Conservation (phyloP, 2,113 vertebrate species). For the Upupa epops region DNA sequence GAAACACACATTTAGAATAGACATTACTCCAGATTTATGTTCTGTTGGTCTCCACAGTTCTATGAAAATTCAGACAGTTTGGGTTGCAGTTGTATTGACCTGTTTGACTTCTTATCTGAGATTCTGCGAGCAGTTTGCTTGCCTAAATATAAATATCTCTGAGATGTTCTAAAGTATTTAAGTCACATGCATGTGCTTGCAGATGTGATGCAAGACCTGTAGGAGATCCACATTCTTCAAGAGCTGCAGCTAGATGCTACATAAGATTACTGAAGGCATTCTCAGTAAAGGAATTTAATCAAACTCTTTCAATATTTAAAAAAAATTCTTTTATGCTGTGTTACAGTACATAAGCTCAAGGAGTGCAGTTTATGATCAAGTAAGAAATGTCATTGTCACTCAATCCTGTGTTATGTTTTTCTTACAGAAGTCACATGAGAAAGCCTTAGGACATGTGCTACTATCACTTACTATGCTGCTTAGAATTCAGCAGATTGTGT, state of each 20-base stretch:
- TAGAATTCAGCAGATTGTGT: not conserved
- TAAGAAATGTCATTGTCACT: not conserved
- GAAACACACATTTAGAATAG: not conserved
- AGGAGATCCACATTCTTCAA: not conserved
- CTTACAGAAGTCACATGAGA: not conserved
- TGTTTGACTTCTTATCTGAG: not conserved
- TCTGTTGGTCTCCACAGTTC: not conserved
- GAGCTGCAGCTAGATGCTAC: not conserved
- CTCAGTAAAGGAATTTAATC: not conserved
- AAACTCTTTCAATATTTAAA: not conserved
- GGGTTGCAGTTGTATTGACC: not conserved
- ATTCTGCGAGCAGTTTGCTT: not conserved
- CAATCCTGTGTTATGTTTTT: not conserved
- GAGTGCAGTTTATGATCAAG: not conserved
- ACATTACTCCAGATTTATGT: not conserved
- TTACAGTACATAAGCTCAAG: not conserved
- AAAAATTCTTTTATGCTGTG: not conserved
- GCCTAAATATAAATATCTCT: not conserved
- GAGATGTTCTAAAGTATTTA: not conserved
- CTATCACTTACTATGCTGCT: too few relatives aligned
- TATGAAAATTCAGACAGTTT: not conserved
- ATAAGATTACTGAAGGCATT: not conserved
- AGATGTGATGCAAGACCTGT: not conserved
- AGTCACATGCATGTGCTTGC: not conserved
- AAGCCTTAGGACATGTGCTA: not conserved